Base-by-base conservation (phyloP, 2,888 invertebrate species). In the Schrankia costaestrigalis region DNA sequence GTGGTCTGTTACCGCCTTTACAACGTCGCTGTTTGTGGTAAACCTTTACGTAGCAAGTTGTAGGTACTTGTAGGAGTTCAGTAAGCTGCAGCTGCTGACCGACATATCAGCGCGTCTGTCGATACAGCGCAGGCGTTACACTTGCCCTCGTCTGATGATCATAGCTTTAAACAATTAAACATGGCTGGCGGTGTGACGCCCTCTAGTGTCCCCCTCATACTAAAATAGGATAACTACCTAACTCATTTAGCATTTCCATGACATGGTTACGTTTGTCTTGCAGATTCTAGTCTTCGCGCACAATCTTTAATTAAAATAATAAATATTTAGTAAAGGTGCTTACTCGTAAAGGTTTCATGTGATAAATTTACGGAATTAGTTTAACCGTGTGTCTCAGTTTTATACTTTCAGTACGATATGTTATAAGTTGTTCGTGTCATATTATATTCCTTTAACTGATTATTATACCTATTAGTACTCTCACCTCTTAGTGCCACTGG, bases 211-310 rank as follows among this genome's bases (percentile, higher is more conserved):
- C 46, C 48, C 34, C 3, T 4, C 9, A 6, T 25, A 21, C 23
- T 12, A 11, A 23, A 22, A 10, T 22, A 10, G 10, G 22, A 32
- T 39, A 39, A 51, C 40, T 46, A 39, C 42, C 36, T 41, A 27
- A 53, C 52, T 44, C 61, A 59, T 44, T 46, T 65, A 66, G 63
- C 72, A 62, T 64, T 63, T 63, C 76, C 81, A 82, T 82, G 80
- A 80, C 83, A 73, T 62, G 35, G 43, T 44, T 51, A 53, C 56
- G 67, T 68, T 71, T 70, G 66, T 68, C 63, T 71, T 69, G 66
- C 72, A 76, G 70, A 67, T 77, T 86, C 86, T 86, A 86, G 86
- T 86, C 86, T 79, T 75, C 62, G 77, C 83, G 86, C 86, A 86
- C 85, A 86, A 85, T 71, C 66, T 67, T 60, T 56, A 41, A 37